Evolutionary conservation across 2,797 vertebrate species (phyloP), one percentile per base, ranked within the genome.

Genomic region (Tarsius wallacei): DNA sequence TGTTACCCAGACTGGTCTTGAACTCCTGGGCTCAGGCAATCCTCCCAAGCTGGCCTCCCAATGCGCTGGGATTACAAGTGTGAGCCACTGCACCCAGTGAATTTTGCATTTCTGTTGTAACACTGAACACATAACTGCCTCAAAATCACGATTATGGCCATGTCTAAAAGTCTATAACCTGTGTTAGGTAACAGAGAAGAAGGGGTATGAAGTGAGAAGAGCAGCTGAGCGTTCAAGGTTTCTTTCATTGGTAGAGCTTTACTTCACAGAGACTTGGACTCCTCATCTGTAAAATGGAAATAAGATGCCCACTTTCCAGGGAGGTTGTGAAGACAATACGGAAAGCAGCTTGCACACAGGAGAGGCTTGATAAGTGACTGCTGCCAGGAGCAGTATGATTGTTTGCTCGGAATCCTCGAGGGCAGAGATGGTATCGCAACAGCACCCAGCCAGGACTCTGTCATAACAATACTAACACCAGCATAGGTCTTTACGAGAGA

Each of bases 41-140:
- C 4, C 42, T 42, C 42, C 42, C 42, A 42, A 42, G 5, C 42
- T 42, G 42, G 42, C 3, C 42, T 42, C 42, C 42, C 42, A 42
- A 42, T 42, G 42, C 7, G 42, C 42, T 42, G 42, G 42, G 42
- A 42, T 4, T 42, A 42, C 4, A 42, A 42, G 42, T 42, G 42
- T 42, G 42, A 42, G 42, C 42, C 42, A 42, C 42, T 5, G 42
- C 42, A 5, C 42, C 42, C 42, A 42, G 42, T 42, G 42, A 4
- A 42, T 42, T 42, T 42, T 42, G 42, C 42, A 88, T 42, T 36
- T 70, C 33, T 51, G 4, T 49, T 42, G 7, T 11, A 93, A 42
- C 8, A 88, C 42, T 93, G 71, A 74, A 97, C 70, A 90, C 2
- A 66, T 21, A 90, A 57, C 55, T 80, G 51, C 11, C 68, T 94